Base-by-base conservation (phyloP, 30 jellyfish, hydroid and myxozoan genomes). In the Pelagia noctiluca region DNA sequence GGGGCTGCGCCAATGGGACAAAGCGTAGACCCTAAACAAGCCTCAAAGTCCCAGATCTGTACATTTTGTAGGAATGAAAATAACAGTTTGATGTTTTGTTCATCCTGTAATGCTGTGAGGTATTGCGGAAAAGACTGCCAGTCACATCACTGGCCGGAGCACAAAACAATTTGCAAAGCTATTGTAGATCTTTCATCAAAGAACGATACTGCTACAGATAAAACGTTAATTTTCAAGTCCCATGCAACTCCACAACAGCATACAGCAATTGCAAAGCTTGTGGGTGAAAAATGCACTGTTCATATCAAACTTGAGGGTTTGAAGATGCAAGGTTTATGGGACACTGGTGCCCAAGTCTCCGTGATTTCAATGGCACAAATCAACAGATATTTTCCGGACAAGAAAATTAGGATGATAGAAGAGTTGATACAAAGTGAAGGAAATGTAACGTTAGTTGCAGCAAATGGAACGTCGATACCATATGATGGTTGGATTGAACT, bases 281-380 rank as follows among this genome's bases (percentile, higher is more conserved):
- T 69, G 12, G 82, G 82, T 5, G 82, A 32, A 1, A 69, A 69
- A 69, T 34, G 82, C 65, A 33, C 82, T 69, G 82, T 69, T 18
- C 23, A 69, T 24, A 24, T 28, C 10, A 32, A 37, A 12, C 63
- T 35, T 28, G 33, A 30, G 3, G 54, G 54, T 26, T 1, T 19
- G 12, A 18, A 31, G 32, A 26, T 75, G 25, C 75, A 52, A 52
- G 87, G 76, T 13, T 75, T 75, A 50, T 75, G 87, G 87, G 87
- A 50, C 36, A 75, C 87, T 33, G 87, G 87, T n/a, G 87, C 87
- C 8, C 87, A 75, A 75, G 87, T 75, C 13, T 50, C 76, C n/a
- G 31, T 75, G 18, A 25, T 75, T 19, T 35, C 75, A 18, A n/a
- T 29, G 54, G 75, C 49, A 42, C 13, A 33, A 57, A 50, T 75